Evolutionary conservation across 2,888 invertebrate genomes (phyloP).

Genomic region (Leptopilina syphax): DNA sequence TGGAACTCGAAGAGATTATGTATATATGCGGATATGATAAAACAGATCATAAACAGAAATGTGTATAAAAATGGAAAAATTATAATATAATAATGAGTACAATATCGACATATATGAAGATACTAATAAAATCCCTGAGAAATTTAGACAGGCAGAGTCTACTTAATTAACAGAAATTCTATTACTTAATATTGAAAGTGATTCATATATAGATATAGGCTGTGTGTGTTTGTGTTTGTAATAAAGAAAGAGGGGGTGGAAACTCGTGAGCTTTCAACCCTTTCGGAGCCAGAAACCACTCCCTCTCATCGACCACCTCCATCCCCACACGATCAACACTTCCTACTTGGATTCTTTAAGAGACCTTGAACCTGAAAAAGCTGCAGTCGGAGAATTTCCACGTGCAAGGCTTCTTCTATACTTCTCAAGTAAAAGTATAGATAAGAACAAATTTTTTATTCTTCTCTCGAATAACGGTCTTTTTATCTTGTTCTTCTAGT

Average conservation of each 20-base stretch:
- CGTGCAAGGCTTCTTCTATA: neutral
- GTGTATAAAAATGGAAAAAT: neutral
- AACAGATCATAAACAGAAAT: neutral
- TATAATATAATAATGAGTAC: conserved; percentile 40
- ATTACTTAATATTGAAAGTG: too few relatives aligned
- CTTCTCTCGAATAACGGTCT: neutral
- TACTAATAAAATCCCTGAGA: conserved; percentile 51
- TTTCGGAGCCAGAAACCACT: conserved; percentile 7
- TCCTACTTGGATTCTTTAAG: conserved; percentile 2
- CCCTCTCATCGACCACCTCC: neutral
- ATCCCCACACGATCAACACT: neutral
- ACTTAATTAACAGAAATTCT: conserved; percentile 55
- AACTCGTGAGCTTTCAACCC: conserved; percentile 7
- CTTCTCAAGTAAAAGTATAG: neutral
- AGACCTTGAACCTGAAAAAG: conserved; percentile 19
- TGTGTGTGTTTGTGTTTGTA: too few relatives aligned
- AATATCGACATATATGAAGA: conserved; percentile 30
- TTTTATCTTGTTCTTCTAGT: neutral
- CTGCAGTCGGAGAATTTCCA: conserved; percentile 8
- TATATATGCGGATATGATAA: neutral
- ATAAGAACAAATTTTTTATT: neutral
- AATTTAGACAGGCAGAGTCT: conserved; percentile 53
- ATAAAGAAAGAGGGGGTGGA: too few relatives aligned
- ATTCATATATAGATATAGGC: too few relatives aligned
- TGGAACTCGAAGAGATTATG: neutral